These are phyloP conservation scores for Microcebus ravelobensis DNA, from an alignment of 2,113 vertebrate genomes.

Conservation along the genomic window DNA sequence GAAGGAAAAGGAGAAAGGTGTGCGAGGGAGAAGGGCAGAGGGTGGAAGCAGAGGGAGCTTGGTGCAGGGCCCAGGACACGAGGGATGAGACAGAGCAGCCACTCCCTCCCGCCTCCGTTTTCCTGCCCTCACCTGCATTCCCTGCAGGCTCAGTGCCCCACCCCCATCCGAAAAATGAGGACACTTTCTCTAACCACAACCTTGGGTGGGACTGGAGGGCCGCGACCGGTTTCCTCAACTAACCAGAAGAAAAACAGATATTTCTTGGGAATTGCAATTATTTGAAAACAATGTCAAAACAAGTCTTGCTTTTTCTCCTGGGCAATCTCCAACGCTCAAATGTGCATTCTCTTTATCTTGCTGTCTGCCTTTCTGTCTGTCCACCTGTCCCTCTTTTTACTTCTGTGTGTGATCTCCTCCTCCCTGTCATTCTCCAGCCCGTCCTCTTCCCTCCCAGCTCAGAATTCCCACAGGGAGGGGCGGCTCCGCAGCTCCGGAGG, in stretches of 20 bases:
- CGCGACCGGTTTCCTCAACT: neutral
- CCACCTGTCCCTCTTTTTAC: neutral
- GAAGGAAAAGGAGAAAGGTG: slow-evolving; percentile 46
- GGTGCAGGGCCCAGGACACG: neutral
- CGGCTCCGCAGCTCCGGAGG: fast-evolving
- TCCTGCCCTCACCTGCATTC: neutral
- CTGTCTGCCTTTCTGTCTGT: neutral
- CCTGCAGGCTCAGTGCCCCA: neutral
- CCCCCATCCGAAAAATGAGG: neutral
- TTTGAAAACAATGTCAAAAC: slow-evolving; percentile 66
- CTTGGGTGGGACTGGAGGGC: neutral
- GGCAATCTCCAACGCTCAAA: neutral
- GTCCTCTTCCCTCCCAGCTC: neutral
- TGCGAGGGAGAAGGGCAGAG: neutral
- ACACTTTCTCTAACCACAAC: neutral
- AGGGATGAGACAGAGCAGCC: neutral
- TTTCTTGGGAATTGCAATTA: slow-evolving; percentile 42
- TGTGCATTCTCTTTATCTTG: neutral
- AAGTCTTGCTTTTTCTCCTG: slow-evolving; percentile 11
- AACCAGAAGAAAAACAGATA: slow-evolving; percentile 39
- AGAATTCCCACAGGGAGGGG: neutral
- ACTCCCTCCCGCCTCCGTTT: neutral
- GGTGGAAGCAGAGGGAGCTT: neutral
- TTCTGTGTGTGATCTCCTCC: neutral
- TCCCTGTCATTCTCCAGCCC: neutral